phyloP scores from a whole-genome alignment of 37 sponge, comb jelly and placozoan genomes.

The Mnemiopsis leidyi region DNA sequence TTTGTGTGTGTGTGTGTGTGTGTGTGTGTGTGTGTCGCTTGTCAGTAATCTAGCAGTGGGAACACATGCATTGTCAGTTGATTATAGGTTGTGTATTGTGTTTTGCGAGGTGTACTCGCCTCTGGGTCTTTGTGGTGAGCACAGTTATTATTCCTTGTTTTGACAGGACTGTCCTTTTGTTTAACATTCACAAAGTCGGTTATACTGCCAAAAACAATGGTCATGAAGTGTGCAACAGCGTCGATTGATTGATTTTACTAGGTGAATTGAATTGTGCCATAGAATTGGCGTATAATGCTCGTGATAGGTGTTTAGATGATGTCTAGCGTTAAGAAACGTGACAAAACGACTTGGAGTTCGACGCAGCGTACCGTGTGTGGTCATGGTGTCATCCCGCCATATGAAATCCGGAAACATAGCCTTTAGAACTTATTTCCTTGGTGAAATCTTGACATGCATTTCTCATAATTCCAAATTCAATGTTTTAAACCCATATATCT shows the following conservation, averaged over 20 bases:
- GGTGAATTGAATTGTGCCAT: background rate
- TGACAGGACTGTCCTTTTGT: background rate
- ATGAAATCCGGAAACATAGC: too few species aligned
- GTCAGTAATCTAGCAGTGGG: too few species aligned
- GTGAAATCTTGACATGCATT: too few species aligned
- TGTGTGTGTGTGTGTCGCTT: background rate
- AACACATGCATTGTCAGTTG: background rate
- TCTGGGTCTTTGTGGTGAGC: background rate
- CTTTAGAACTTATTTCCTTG: too few species aligned
- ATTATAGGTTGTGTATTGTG: background rate
- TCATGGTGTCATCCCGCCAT: too few species aligned
- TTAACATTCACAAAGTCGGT: background rate
- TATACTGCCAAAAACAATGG: background rate
- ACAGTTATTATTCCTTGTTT: background rate
- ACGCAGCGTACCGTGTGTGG: too few species aligned
- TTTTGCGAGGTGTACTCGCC: background rate
- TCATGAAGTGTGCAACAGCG: background rate
- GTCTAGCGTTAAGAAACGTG: too few species aligned
- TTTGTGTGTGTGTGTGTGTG: background rate
- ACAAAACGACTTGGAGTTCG: too few species aligned
- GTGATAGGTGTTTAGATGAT: too few species aligned
- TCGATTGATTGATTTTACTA: background rate
- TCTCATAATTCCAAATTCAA: too few species aligned
- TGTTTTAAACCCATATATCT: too few species aligned
- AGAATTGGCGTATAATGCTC: too few species aligned